These are phyloP conservation scores for Volucella bombylans DNA, from an alignment of 2,888 invertebrate species.

Conservation along the genomic window DNA sequence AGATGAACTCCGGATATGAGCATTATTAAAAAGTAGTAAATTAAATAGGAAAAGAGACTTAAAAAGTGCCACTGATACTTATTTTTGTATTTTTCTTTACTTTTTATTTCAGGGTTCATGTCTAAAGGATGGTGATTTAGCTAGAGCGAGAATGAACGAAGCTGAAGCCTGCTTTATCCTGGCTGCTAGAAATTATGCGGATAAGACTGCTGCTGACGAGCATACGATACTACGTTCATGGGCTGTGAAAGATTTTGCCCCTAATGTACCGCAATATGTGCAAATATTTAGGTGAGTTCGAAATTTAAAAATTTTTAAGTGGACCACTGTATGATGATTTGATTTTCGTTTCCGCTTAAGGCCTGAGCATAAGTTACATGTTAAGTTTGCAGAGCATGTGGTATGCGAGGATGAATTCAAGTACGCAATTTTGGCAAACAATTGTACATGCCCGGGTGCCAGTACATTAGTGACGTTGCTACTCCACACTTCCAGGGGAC, in stretches of 20 bases:
- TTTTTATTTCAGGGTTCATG: conserved; percentile 91
- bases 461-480: conserved; percentile 97
- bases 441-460: conserved; percentile 98
- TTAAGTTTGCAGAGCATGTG: conserved; percentile 98
- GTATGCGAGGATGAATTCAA: conserved; percentile 99
- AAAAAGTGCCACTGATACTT: too few species aligned
- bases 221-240: conserved; percentile 93
- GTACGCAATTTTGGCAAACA: conserved; percentile 98
- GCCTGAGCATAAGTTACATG: conserved; percentile 98
- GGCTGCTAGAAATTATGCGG: conserved; percentile 97
- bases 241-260: conserved; percentile 99
- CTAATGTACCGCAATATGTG: conserved; percentile 97
- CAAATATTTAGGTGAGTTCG: conserved; percentile 90
- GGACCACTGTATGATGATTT: not conserved
- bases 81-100: not conserved
- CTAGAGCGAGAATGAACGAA: conserved; percentile 97
- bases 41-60: too few species aligned
- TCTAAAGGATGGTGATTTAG: conserved; percentile 96
- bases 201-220: conserved; percentile 96
- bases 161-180: conserved; percentile 98
- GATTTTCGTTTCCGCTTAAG: conserved; percentile 81
- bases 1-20: too few species aligned
- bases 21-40: too few species aligned
- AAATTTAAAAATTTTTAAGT: not conserved
- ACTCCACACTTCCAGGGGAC: conserved; percentile 97